Evolutionary conservation across 2,888 invertebrate species (phyloP), one percentile per base, ranked within the genome.

Genomic region (Cancer borealis): DNA sequence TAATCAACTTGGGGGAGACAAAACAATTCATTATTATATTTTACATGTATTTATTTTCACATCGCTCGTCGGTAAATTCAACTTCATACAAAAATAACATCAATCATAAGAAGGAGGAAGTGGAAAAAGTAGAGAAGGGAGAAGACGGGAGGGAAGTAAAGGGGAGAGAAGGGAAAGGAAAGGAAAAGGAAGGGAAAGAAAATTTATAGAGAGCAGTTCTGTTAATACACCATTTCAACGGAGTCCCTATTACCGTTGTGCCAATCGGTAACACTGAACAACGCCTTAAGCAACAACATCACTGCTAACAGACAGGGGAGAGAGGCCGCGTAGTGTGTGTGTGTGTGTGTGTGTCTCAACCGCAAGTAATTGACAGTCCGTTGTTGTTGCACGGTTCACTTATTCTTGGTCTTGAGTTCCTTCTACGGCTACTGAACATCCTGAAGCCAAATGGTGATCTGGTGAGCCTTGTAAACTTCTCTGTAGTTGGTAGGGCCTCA

Each of bases 391-490:
- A 90, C 0, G 54, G 14, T 12, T 2, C 26, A 3, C n/a, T 87
- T 8, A 39, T 14, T 1, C 4, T 54, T 6, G 39, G 90, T 39
- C 90, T 6, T 0, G 84, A 84, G 1, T 8, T 6, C 26, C 30
- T 26, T 26, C 73, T 39, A 12, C 12, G 14, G 26, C 8, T 73
- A 3, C 10, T 73, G 39, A 0, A 10, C 84, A 39, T 30, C 39
- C 84, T 84, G 84, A 84, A 84, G 39, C 84, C 84, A n/a, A 84
- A 84, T 10, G 84, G 10, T 14, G 39, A 39, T 39, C 84, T 84
- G 84, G 39, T 1, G 39, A 26, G 30, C 8, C 60, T 21, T 5
- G 17, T 1, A 6, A 6, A 21, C 60, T 39, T 39, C 26, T 10
- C 6, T 26, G 73, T 10, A 26, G 73, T 6, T 5, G 89, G 89